These are phyloP conservation scores for Mnemiopsis leidyi DNA, from an alignment of 37 sponge, comb jelly and placozoan genomes.

Conservation along the genomic window DNA sequence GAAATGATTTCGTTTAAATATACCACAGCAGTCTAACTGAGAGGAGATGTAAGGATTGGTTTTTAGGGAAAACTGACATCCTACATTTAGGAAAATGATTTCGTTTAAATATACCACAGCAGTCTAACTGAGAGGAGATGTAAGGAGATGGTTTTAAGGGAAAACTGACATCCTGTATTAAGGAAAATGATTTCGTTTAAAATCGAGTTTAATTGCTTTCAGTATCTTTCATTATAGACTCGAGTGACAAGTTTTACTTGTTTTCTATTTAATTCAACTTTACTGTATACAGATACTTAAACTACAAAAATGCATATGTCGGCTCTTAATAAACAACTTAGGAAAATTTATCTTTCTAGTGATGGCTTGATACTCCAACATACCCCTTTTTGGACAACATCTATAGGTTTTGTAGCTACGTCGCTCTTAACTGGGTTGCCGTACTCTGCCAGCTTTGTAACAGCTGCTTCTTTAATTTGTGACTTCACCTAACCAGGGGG, in stretches of 20 bases:
- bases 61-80: too few relatives aligned
- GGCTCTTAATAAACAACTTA: too few relatives aligned
- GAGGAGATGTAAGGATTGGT: not conserved
- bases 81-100: too few relatives aligned
- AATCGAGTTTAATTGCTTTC: too few relatives aligned
- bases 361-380: too few relatives aligned
- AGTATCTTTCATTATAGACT: too few relatives aligned
- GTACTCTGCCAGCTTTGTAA: not conserved
- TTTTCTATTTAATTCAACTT: not conserved
- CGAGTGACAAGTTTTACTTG: not conserved
- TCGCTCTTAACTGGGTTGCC: not conserved
- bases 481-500: not conserved
- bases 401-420: not conserved
- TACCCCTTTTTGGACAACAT: conserved; percentile 19
- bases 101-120: not conserved
- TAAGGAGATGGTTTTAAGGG: not conserved
- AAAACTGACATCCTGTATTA: too few relatives aligned
- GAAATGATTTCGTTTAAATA: too few relatives aligned
- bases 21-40: not conserved
- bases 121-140: not conserved
- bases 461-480: not conserved
- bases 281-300: too few relatives aligned
- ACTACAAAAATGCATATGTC: too few relatives aligned
- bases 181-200: too few relatives aligned
- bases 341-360: too few relatives aligned